Base-by-base conservation (phyloP, 1,140 invertebrate genomes). In the Ptiloglossa arizonensis region DNA sequence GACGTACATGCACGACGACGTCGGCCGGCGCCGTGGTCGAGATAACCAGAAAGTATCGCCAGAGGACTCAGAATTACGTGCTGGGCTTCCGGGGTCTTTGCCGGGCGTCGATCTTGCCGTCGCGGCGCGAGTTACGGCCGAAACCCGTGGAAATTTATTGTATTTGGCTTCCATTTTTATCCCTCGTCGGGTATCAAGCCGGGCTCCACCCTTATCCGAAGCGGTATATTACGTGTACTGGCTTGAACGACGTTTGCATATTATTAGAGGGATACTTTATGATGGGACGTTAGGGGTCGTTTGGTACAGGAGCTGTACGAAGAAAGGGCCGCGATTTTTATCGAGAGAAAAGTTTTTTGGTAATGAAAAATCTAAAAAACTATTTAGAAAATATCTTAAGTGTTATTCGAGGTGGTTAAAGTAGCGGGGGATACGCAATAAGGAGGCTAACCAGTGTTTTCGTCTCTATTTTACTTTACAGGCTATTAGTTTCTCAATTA, bases 41-140 rank as follows among this genome's bases (percentile, higher is more conserved):
- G 79, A 76, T 80, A 76, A 76, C 54, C 64, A 63, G 59, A 76
- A 80, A 75, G 73, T 80, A 80, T 68, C 56, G 72, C 46, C 19
- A n/a, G 2, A 59, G 57, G 41, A 54, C n/a, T 27, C 52, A 41
- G 57, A 75, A 75, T 75, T 80, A 75, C 72, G 64, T 22, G 71
- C 22, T 15, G 41, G 41, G 46, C 41, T 62, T 50, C 44, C 63
- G 62, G 46, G 60, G 50, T 59, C 77, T 62, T 63, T 63, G 44
- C 50, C 29, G 13, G 1, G 22, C 46, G 48, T 63, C 46, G 46
- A 54, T 63, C 59, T 52, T 63, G 27, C 24, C 22, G n/a, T 9
- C 27, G 0, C 1, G 9, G 2, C 15, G 22, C 9, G 24, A n/a
- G 13, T 46, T 5, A 27, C 44, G 32, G n/a, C 24, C 62, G 35